A percentile compares a stretch with the other conserved stretches of the same genome.
These are phyloP conservation scores for Sminthurinus aureus DNA, from an alignment of 2,888 invertebrate species.

Conservation along the genomic window DNA sequence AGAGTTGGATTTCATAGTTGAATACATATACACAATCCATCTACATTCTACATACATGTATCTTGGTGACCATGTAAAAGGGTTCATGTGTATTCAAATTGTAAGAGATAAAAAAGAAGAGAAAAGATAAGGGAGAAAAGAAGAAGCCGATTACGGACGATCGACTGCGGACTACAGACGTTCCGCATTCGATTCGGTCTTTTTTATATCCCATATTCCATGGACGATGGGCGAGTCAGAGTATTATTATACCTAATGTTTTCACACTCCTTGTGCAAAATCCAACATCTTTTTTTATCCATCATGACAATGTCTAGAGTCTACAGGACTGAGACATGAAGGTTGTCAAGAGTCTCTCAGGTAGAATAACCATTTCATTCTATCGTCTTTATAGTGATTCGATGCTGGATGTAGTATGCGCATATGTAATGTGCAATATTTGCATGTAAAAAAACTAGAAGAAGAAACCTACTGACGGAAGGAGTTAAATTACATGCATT, in stretches of 20 bases:
- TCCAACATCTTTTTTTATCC: background rate
- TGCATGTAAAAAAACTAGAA: no score
- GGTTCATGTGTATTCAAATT: background rate
- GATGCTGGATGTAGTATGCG: no score
- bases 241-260: background rate
- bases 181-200: no score
- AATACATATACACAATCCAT: background rate
- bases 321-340: background rate
- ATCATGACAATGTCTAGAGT: background rate
- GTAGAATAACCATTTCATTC: slow-evolving; percentile 15
- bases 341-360: slow-evolving; percentile 12
- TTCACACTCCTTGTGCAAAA: background rate
- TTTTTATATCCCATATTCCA: no score
- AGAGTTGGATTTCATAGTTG: background rate
- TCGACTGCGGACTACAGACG: background rate
- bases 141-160: background rate
- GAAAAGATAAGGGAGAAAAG: background rate
- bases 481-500: no score
- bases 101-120: background rate
- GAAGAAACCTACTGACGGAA: no score
- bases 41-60: background rate
- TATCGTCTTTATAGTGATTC: no score
- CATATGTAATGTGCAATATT: no score
- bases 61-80: background rate
- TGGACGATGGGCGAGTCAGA: no score